Conservation (phyloP, 2,113 vertebrate species). For the Gymnogyps californianus region DNA sequence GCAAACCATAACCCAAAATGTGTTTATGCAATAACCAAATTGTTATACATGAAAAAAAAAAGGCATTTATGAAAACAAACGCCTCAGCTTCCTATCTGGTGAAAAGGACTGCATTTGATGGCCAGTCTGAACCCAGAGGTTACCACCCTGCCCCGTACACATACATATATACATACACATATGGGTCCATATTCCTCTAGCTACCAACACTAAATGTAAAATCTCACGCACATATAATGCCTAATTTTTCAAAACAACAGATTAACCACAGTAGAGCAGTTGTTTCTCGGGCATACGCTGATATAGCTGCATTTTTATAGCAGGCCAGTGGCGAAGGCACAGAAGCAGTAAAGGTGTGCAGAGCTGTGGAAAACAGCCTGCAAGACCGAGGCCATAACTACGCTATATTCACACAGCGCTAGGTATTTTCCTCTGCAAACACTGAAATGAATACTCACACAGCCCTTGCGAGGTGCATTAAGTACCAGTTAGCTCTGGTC, state of each 20-base stretch:
- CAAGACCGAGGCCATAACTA: rapidly evolving
- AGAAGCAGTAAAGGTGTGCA: neutral
- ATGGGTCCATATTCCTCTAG: neutral
- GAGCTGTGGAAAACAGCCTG: neutral
- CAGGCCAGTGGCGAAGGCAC: neutral
- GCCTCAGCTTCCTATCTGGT: neutral
- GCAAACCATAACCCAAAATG: neutral
- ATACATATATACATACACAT: rapidly evolving
- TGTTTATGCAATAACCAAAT: neutral
- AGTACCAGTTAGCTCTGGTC: rapidly evolving
- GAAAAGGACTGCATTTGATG: neutral
- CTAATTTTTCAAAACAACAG: neutral
- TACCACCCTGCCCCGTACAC: neutral
- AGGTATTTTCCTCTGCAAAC: neutral
- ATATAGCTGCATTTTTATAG: neutral
- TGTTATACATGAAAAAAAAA: neutral
- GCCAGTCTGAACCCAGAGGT: no score
- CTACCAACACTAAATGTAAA: neutral
- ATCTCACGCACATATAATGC: rapidly evolving
- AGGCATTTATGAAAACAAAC: neutral
- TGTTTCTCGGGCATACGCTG: neutral
- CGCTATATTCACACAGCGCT: rapidly evolving
- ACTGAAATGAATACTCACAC: rapidly evolving
- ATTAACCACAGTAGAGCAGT: neutral
- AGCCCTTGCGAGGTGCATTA: neutral